Percentiles rank a stretch among this genome's conserved stretches.
Evolutionary conservation across 2,113 vertebrate genomes (phyloP).

Genomic region (Phocoena phocoena): DNA sequence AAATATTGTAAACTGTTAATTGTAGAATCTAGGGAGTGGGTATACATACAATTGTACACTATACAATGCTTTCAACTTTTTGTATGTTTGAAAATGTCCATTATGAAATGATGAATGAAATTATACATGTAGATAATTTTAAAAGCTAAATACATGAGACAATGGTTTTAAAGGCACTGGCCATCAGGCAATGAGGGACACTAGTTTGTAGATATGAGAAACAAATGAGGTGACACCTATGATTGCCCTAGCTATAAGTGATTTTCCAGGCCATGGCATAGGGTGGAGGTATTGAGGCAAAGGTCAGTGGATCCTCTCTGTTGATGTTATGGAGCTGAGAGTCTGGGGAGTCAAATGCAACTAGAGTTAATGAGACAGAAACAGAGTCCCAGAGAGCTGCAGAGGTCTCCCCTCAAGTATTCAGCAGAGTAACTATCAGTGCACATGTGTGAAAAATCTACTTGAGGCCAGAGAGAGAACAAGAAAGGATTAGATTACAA

Average conservation of each 20-base stretch:
- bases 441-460: neutral
- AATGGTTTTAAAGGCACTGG: neutral
- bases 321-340: neutral
- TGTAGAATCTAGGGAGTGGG: neutral
- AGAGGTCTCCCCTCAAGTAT: neutral
- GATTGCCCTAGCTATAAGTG: neutral
- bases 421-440: neutral
- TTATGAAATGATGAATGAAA: constrained; percentile 19
- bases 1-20: neutral
- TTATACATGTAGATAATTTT: constrained; percentile 8
- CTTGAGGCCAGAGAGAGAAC: neutral
- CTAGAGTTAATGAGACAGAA: neutral
- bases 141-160: neutral
- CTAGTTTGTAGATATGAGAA: neutral
- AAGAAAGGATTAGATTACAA: neutral
- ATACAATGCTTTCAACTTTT: neutral
- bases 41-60: neutral
- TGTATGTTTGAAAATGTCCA: neutral
- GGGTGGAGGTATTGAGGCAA: neutral
- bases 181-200: neutral
- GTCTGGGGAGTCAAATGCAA: neutral
- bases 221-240: neutral
- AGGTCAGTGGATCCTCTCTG: neutral
- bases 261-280: neutral
- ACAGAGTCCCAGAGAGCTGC: neutral